These are phyloP conservation scores for Ophiodon elongatus DNA, from an alignment of 2,113 vertebrate genomes.

Conservation along the genomic window DNA sequence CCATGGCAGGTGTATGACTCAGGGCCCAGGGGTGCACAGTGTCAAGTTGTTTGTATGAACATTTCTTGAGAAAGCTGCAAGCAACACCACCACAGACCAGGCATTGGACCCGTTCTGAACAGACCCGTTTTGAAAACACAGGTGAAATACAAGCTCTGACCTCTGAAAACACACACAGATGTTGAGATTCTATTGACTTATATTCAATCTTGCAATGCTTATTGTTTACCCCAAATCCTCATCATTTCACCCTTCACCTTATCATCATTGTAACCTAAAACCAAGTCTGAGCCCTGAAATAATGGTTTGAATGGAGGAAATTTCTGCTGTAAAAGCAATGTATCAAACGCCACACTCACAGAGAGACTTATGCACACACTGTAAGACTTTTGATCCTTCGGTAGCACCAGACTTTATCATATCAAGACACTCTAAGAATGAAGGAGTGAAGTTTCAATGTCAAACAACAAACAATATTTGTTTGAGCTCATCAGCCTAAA, in stretches of 20 bases:
- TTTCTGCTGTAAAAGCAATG: not conserved
- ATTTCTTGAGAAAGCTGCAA: not conserved
- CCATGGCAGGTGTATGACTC: not conserved
- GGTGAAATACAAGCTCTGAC: not conserved
- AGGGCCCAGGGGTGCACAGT: not conserved
- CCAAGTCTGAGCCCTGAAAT: not conserved
- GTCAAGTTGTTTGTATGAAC: not conserved
- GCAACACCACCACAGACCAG: not conserved
- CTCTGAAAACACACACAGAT: slow-evolving; percentile 8
- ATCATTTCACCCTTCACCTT: not conserved
- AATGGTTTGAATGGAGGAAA: not conserved
- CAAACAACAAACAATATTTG: slow-evolving; percentile 37
- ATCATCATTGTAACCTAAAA: not conserved
- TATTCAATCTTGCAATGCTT: not conserved
- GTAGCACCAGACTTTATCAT: not conserved
- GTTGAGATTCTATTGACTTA: not conserved
- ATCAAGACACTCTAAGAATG: slow-evolving; percentile 10
- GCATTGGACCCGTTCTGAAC: not conserved
- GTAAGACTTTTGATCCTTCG: not conserved
- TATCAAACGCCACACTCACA: not conserved
- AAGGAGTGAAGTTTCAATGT: slow-evolving; percentile 1
- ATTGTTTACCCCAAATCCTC: not conserved
- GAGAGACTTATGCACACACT: not conserved
- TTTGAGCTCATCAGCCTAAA: slow-evolving; percentile 38
- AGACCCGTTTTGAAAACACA: not conserved